Evolutionary conservation across 2,113 vertebrate genomes (phyloP), one percentile per base, ranked within the genome.

Genomic region (Embiotoca jacksoni): DNA sequence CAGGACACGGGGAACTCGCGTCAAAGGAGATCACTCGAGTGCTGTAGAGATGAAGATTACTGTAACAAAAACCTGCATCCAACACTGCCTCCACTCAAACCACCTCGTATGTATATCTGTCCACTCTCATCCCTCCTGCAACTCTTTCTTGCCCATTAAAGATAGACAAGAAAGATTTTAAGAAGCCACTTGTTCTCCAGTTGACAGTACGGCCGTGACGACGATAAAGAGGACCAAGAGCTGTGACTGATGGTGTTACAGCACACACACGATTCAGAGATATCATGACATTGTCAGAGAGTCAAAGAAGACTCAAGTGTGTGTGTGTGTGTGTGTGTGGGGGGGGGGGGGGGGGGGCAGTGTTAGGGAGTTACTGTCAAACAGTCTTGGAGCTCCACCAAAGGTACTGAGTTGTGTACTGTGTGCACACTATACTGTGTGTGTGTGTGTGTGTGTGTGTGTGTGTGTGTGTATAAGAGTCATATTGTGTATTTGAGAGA

Each of bases 61-160:
- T 99, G 98, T 81, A 99, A 99, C 82, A 94, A 92, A 88, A 94
- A 98, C 79, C 95, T 99, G 1, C 96, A 97, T 69, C 98, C 98
- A 1, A 99, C 96, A 0, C 89, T 99, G 78, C 97, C 97, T 1
- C 97, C 98, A 0, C 90, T 96, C 78, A 96, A 95, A 80, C 95
- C 93, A 4, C 90, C 93, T 88, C 95, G 97, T 98, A 92, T 94
- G 92, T 86, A 3, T 41, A 32, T 75, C 59, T 46, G 6, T 65
- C 23, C 54, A 6, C 66, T 36, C 32, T 49, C 56, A 37, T 56
- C 39, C 56, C 11, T 70, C 23, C 30, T 49, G 1, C 44, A n/a
- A 7, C 11, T 56, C 37, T 60, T 63, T 71, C 8, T 71, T 32
- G 3, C 30, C 41, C 6, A 6, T 63, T 52, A 68, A 80, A 75